Evolutionary conservation across 2,888 invertebrate genomes (phyloP), one percentile per base, ranked within the genome.

Genomic region (Pecten maximus): DNA sequence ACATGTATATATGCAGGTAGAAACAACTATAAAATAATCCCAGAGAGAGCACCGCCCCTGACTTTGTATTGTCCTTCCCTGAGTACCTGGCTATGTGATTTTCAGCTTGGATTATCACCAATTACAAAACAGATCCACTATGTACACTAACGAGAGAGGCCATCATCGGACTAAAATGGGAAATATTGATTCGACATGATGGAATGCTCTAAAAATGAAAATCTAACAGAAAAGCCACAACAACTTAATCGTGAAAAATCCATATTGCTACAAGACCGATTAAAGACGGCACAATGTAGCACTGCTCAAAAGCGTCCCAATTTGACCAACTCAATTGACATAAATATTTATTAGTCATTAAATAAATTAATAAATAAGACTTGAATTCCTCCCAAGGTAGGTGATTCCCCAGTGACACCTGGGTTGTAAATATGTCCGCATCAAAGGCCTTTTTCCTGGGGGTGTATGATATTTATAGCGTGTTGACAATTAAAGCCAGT

Each of bases 201-300:
- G 74, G 74, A 74, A 74, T 28, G 28, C 12, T 35, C 12, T 28
- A 28, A 74, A 74, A 74, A 74, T 35, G 8, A 15, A 74, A 74
- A 74, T 74, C 74, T 35, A 12, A 74, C 74, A 74, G 74, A 74
- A 74, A 35, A 60, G 60, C 60, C n/a, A 60, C 28, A 60, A 28
- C 60, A 60, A 35, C 35, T 74, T 74, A 54, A 74, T 74, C 23
- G 74, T 74, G 35, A 74, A 74, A 74, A 74, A 74, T 74, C 74
- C 74, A 74, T 74, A 35, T 12, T 15, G 74, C 54, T 54, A 54
- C 23, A 74, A 35, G 74, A 35, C 28, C 1, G 28, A 10, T 74
- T 74, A 35, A 4, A 74, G 35, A 74, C 8, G 35, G 74, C 10
- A 74, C 74, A 74, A 74, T 19, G 19, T 19, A 19, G 19, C 10